phyloP scores from a whole-genome alignment of 2,797 vertebrate species.

The Enteromius paludinosus region DNA sequence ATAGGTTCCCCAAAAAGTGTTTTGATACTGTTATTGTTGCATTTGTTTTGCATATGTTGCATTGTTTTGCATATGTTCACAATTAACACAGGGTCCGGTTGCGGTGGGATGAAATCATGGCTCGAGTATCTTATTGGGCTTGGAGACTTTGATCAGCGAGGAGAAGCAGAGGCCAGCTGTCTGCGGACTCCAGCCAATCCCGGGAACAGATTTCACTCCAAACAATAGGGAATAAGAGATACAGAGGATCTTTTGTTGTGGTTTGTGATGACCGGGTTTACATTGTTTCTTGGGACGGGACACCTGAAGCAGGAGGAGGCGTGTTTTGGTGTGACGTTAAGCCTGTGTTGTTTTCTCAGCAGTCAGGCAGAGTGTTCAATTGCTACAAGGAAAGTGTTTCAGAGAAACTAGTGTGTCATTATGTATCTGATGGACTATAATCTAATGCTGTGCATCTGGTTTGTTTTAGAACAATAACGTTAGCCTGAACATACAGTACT shows the following conservation, averaged over 20 bases:
- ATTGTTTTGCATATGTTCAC: constrained; percentile 69
- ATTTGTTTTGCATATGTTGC: too few relatives aligned
- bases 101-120: constrained; percentile 70
- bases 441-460: background rate
- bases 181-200: constrained; percentile 26
- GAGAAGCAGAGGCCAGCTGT: constrained; percentile 27
- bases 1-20: background rate
- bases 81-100: constrained; percentile 65
- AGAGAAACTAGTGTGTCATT: background rate
- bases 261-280: background rate
- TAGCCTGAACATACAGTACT: background rate
- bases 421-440: background rate
- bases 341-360: background rate
- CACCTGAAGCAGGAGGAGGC: constrained; percentile 3
- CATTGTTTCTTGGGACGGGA: background rate
- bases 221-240: constrained; percentile 31
- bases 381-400: background rate
- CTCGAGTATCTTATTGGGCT: constrained; percentile 67
- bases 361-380: background rate
- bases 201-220: constrained; percentile 8
- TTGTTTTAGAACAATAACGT: background rate
- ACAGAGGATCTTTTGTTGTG: constrained; percentile 13
- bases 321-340: background rate
- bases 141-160: constrained; percentile 53
- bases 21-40: constrained; percentile 32